A percentile compares a stretch with the other conserved stretches of the same genome.
These are phyloP conservation scores for Oenanthe oenanthe DNA, from an alignment of 2,113 vertebrate species.

Conservation along the genomic window DNA sequence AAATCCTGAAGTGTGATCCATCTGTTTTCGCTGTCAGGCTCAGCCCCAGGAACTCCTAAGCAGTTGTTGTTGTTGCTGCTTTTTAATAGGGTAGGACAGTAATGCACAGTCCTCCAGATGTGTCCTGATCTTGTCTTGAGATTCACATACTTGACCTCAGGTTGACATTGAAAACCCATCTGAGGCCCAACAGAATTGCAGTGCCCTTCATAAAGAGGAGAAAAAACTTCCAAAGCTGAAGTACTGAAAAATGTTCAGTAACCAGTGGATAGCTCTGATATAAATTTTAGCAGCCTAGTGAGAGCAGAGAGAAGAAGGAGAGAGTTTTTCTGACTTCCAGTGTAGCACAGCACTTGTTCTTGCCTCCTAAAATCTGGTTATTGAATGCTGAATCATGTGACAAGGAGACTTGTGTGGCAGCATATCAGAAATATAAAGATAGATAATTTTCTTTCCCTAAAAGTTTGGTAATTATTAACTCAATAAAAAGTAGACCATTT, in stretches of 20 bases:
- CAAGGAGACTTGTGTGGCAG: not conserved
- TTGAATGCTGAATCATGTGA: not conserved
- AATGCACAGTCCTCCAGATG: constrained; percentile 41
- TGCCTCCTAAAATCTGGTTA: constrained; percentile 23
- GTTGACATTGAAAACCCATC: constrained; percentile 16
- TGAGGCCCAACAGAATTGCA: not conserved
- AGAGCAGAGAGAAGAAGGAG: not conserved
- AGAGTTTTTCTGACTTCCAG: not conserved
- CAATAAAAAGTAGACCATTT: constrained; percentile 19
- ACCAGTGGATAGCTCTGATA: not conserved
- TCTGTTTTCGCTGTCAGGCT: constrained; percentile 44
- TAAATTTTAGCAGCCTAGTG: not conserved
- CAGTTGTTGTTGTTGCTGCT: constrained; percentile 36
- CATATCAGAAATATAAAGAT: constrained; percentile 37
- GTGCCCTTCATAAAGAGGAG: not conserved
- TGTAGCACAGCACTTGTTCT: not conserved
- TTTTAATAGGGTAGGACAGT: constrained; percentile 52
- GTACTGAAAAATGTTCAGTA: not conserved
- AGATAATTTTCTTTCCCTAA: constrained; percentile 9
- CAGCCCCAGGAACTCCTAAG: constrained; percentile 57
- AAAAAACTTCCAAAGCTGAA: not conserved
- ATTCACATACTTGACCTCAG: constrained; percentile 36
- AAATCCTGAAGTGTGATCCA: constrained; percentile 53
- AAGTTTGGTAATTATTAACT: constrained; percentile 59
- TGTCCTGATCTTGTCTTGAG: constrained; percentile 30